A percentile compares a stretch with the other conserved stretches of the same genome.
phyloP scores from a whole-genome alignment of 2,113 vertebrate genomes.

The Melanerpes formicivorus region DNA sequence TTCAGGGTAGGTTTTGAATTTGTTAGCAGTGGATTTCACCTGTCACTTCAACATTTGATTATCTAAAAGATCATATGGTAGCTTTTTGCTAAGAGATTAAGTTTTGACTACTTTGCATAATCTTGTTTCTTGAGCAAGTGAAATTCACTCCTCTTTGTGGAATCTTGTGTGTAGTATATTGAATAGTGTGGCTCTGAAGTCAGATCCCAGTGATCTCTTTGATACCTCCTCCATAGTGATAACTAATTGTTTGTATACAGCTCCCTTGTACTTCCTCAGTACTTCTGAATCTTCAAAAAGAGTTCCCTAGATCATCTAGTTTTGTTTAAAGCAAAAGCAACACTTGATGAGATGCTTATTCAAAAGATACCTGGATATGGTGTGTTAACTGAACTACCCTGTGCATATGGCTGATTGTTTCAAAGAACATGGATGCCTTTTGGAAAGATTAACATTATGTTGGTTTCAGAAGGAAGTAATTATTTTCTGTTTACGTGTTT shows the following conservation, averaged over 20 bases:
- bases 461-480: background rate
- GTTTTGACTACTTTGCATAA: background rate
- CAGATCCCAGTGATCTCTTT: background rate
- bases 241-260: background rate
- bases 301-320: background rate
- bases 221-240: background rate
- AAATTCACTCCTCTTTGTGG: background rate
- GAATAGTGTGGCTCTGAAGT: background rate
- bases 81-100: background rate
- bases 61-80: background rate
- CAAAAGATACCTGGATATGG: background rate
- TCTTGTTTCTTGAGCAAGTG: background rate
- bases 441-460: background rate
- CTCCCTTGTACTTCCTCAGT: background rate
- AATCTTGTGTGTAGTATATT: fast-evolving
- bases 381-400: background rate
- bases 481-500: background rate
- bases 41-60: background rate
- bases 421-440: background rate
- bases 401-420: background rate
- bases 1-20: background rate
- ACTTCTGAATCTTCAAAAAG: background rate
- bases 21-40: background rate
- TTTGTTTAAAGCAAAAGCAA: background rate
- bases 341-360: background rate